phyloP scores from a whole-genome alignment of 2,888 invertebrate genomes.

The Sthenelais limicola region DNA sequence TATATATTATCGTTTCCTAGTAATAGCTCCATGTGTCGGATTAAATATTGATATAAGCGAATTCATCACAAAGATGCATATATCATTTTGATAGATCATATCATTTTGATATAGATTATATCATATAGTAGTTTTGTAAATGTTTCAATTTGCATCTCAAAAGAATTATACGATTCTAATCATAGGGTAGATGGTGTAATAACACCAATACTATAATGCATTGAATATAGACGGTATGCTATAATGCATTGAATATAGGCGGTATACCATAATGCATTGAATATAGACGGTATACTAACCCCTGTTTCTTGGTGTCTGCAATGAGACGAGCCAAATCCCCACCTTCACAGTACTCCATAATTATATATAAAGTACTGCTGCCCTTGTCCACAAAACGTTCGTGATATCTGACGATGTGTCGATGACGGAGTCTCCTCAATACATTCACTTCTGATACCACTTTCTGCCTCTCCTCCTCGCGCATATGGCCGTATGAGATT shows the following conservation, averaged over 20 bases:
- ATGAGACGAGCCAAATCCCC: slow-evolving; percentile 77
- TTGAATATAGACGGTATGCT: no score
- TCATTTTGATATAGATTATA: no score
- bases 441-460: slow-evolving; percentile 77
- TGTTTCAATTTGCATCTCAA: no score
- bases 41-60: no score
- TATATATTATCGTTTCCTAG: no score
- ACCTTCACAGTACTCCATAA: slow-evolving; percentile 79
- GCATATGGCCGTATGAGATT: slow-evolving; percentile 76
- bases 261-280: no score
- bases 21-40: no score
- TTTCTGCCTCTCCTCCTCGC: slow-evolving; percentile 75
- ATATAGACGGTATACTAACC: no score
- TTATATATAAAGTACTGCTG: slow-evolving; percentile 77
- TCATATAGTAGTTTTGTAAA: no score
- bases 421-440: slow-evolving; percentile 75
- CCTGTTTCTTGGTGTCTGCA: slow-evolving; percentile 72
- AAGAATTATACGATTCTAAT: no score
- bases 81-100: no score
- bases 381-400: slow-evolving; percentile 77
- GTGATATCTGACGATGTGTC: slow-evolving; percentile 77
- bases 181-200: background rate
- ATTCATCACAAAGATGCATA: no score
- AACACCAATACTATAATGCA: background rate
- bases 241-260: slow-evolving; percentile 15